phyloP scores from a whole-genome alignment of 2,113 vertebrate genomes.

The Eidolon helvum region DNA sequence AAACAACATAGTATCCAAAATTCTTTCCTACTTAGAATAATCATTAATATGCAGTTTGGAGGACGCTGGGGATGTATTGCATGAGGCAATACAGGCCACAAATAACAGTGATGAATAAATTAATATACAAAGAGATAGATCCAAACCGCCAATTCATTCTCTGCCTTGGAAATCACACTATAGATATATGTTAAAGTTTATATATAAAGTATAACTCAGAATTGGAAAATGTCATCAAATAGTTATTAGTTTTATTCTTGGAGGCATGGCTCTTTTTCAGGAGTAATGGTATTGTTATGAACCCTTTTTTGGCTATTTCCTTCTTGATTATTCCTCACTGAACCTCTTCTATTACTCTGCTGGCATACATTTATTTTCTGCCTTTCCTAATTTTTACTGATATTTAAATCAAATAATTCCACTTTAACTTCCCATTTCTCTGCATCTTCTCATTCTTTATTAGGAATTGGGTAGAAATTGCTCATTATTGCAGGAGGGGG shows the following conservation, averaged over 20 bases:
- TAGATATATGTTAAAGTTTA: not conserved
- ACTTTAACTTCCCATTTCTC: not conserved
- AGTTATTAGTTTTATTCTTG: not conserved
- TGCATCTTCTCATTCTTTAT: not conserved
- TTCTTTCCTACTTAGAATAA: slow-evolving; percentile 10
- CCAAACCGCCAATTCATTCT: not conserved
- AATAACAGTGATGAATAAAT: not conserved
- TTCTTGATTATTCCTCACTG: not conserved
- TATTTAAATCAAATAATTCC: slow-evolving; percentile 21
- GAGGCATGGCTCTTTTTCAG: not conserved
- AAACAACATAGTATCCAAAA: not conserved
- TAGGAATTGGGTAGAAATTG: not conserved
- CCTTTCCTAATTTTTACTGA: slow-evolving; percentile 3
- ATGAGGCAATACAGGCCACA: not conserved
- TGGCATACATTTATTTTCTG: not conserved
- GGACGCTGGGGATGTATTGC: not conserved
- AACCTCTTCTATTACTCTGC: not conserved
- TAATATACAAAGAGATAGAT: slow-evolving; percentile 14
- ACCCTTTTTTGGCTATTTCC: not conserved
- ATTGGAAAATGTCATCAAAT: not conserved
- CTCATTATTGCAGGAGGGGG: not conserved
- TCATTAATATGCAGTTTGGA: not conserved
- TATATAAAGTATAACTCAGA: not conserved
- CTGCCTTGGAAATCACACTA: not conserved
- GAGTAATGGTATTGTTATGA: not conserved